Evolutionary conservation across 2,888 invertebrate genomes (phyloP).

Genomic region (Trissolcus brochymenae): DNA sequence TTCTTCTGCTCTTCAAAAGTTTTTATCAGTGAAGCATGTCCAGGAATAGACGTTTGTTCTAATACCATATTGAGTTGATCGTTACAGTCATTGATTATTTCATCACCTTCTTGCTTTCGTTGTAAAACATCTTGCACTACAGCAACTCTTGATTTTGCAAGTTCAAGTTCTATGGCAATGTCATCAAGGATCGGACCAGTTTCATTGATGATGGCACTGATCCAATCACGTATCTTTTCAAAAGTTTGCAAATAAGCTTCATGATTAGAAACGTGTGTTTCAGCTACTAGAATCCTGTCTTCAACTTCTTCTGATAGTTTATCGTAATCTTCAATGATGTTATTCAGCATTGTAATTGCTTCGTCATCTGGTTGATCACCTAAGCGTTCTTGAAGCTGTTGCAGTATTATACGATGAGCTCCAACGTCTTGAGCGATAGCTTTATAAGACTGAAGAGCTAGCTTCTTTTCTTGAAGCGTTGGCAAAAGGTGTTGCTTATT

Average conservation of each 20-base stretch:
- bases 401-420: conserved; percentile 89
- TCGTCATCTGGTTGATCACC: conserved; percentile 88
- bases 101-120: conserved; percentile 85
- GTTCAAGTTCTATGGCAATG: conserved; percentile 86
- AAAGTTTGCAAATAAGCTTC: conserved; percentile 88
- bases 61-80: conserved; percentile 84
- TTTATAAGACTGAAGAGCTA: conserved; percentile 88
- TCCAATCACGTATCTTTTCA: conserved; percentile 89
- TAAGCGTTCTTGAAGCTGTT: conserved; percentile 89
- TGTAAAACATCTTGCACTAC: conserved; percentile 86
- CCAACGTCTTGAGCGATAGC: conserved; percentile 90
- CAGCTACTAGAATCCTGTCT: conserved; percentile 82
- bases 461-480: conserved; percentile 91
- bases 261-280: conserved; percentile 87
- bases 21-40: conserved; percentile 83
- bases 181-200: conserved; percentile 85
- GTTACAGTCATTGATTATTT: conserved; percentile 83
- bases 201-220: conserved; percentile 87
- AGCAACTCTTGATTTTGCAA: conserved; percentile 85
- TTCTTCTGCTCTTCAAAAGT: conserved; percentile 85
- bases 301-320: conserved; percentile 82
- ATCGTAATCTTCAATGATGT: conserved; percentile 85
- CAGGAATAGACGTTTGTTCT: conserved; percentile 84
- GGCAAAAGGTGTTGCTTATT: conserved; percentile 85
- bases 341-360: conserved; percentile 84